phyloP scores from a whole-genome alignment of 2,797 vertebrate species.

The Danio kyathit region DNA sequence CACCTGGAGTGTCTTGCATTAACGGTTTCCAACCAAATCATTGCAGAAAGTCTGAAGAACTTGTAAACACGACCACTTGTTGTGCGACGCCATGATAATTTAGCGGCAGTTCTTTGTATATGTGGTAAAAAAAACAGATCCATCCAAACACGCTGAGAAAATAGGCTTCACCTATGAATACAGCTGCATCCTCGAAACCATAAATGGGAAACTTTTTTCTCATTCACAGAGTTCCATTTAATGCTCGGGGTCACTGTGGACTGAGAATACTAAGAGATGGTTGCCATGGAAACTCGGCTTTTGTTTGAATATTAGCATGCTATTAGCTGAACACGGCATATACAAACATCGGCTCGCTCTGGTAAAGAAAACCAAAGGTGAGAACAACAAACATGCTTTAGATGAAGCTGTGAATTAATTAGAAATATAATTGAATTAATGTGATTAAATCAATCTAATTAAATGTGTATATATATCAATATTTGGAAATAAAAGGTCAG shows the following conservation, averaged over 20 bases:
- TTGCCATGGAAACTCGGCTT: slow-evolving; percentile 55
- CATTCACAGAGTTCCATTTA: slow-evolving; percentile 32
- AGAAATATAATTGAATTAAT: neutral
- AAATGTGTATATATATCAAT: neutral
- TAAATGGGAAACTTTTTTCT: slow-evolving; percentile 32
- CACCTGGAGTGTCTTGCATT: neutral
- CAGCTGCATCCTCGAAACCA: slow-evolving; percentile 9
- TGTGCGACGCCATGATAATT: neutral
- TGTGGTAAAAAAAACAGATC: neutral
- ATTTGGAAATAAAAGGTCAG: neutral
- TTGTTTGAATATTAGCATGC: slow-evolving; percentile 57
- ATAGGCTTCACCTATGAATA: slow-evolving; percentile 28
- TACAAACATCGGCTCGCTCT: neutral
- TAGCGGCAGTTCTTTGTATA: neutral
- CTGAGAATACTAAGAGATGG: slow-evolving; percentile 25
- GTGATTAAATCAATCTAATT: neutral
- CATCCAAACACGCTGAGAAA: slow-evolving; percentile 10
- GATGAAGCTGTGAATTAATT: neutral
- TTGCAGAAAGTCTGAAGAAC: slow-evolving; percentile 1
- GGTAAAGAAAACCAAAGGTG: neutral
- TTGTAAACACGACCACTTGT: neutral
- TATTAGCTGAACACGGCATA: slow-evolving; percentile 26
- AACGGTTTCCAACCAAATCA: neutral
- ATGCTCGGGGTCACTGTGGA: slow-evolving; percentile 8
- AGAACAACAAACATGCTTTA: neutral